Evolutionary conservation across 1,140 invertebrate species (phyloP).

Genomic region (Drosophila eugracilis): DNA sequence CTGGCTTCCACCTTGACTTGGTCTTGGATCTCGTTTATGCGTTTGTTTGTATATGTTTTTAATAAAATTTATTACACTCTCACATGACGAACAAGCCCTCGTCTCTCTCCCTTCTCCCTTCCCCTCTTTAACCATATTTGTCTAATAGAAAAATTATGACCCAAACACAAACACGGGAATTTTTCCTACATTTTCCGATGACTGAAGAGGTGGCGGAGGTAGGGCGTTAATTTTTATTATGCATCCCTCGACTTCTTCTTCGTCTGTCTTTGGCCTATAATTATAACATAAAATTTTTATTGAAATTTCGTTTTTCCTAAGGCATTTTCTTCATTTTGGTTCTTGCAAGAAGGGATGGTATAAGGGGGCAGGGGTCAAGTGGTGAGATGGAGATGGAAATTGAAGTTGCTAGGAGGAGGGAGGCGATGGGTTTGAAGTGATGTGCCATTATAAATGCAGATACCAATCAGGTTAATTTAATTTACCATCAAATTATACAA

Average conservation of each 20-base stretch:
- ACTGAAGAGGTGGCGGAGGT: not conserved
- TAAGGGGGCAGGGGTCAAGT: not conserved
- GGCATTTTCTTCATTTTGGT: conserved; percentile 62
- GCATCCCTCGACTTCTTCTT: conserved; percentile 24
- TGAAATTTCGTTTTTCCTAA: conserved; percentile 63
- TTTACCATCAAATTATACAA: conserved; percentile 52
- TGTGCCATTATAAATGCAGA: conserved; percentile 70
- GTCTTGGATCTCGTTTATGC: conserved; percentile 41
- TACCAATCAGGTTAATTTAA: conserved; percentile 69
- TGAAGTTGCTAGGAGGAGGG: not conserved
- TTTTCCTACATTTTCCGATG: not conserved
- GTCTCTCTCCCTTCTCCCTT: not conserved
- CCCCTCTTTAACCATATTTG: conserved; percentile 47
- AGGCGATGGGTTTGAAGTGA: conserved; percentile 14
- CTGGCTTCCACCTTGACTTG: conserved; percentile 26
- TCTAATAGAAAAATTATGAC: conserved; percentile 78
- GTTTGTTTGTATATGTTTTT: conserved; percentile 63
- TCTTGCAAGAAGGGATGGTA: no score
- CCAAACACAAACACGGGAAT: conserved; percentile 11
- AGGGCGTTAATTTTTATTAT: conserved; percentile 59
- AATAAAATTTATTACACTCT: conserved; percentile 80
- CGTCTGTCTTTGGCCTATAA: conserved; percentile 55
- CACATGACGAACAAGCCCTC: conserved; percentile 55
- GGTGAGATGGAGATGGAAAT: not conserved
- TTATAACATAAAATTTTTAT: conserved; percentile 77